Evolutionary conservation across 2,113 vertebrate species (phyloP), one percentile per base, ranked within the genome.

Genomic region (Potamarius usumacintae): DNA sequence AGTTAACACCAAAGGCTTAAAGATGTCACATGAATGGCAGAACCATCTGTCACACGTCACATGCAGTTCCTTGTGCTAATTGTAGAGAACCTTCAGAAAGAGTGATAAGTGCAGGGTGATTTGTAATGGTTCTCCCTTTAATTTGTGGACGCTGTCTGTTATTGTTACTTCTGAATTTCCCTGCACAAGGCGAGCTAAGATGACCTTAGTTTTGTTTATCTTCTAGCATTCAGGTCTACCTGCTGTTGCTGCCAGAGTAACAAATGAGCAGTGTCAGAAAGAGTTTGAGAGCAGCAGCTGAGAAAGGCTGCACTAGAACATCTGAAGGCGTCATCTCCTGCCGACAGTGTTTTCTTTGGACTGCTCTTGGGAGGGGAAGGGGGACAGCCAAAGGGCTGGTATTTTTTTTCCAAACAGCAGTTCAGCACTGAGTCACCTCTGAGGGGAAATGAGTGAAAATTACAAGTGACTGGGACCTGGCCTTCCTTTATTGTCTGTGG

Each of bases 271-370:
- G 58, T 82, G 85, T 83, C 81, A 55, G 30, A 84, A 50, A 85
- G 82, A 71, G 63, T 62, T 89, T 57, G 17, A 86, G 77, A 62
- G 81, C 84, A 88, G 62, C 82, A 81, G 85, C 72, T 72, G 71
- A 76, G 78, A 80, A 86, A 62, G 63, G 53, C 71, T 62, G 48
- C 82, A 87, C 85, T 83, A 65, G 53, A 67, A 85, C 81, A 83
- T 87, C 86, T 88, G 85, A 88, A 63, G 86, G 57, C 87, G 81
- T 90, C 55, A 34, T 88, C 74, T 86, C 82, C 83, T 84, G 79
- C 86, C 76, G 80, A 84, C 86, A 89, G 10, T 86, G 81, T 90
- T 91, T 90, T 85, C 84, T 87, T 88, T 89, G 69, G 88, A 65
- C 69, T 86, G 50, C 72, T 82, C 83, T 76, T 22, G 65, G 72